phyloP scores from a whole-genome alignment of 2,888 invertebrate species.

The Andrena fulva region DNA sequence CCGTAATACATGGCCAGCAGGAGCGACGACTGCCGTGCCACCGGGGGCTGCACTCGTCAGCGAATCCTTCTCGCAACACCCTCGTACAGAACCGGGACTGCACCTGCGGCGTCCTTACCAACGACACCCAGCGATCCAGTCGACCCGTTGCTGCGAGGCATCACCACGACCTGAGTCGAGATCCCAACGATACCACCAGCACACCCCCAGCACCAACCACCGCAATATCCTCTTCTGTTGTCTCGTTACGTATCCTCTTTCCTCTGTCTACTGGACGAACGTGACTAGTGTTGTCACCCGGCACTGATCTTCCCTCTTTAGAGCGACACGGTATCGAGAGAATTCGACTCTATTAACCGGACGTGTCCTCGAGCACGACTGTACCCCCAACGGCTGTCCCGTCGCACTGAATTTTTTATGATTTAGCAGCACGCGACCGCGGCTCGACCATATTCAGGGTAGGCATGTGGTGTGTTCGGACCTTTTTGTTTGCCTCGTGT shows the following conservation, averaged over 20 bases:
- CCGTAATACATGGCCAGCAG: slow-evolving; percentile 77
- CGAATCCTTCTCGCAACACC: slow-evolving; percentile 76
- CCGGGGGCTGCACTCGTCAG: slow-evolving; percentile 82
- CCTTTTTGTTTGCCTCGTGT: neutral
- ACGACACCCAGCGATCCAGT: slow-evolving; percentile 73
- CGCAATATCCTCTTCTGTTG: slow-evolving; percentile 30
- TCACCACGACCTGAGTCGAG: slow-evolving; percentile 75
- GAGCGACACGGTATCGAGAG: neutral
- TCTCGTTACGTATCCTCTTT: slow-evolving; percentile 14
- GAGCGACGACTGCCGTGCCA: slow-evolving; percentile 78
- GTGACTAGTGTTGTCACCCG: neutral
- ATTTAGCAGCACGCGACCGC: slow-evolving; percentile 17
- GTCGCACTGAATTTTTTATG: slow-evolving; percentile 22
- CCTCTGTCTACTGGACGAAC: neutral
- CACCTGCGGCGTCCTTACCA: slow-evolving; percentile 73
- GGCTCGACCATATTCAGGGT: neutral
- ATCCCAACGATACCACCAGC: slow-evolving; percentile 59
- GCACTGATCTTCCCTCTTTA: slow-evolving; percentile 3
- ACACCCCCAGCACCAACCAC: slow-evolving; percentile 63
- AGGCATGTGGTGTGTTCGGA: slow-evolving; percentile 5
- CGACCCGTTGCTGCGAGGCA: slow-evolving; percentile 76
- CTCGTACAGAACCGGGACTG: slow-evolving; percentile 56
- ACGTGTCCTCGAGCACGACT: neutral
- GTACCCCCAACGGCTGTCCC: neutral
- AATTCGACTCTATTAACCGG: neutral